Base-by-base conservation (phyloP, 2,113 vertebrate genomes). In the Holacanthus passer region DNA sequence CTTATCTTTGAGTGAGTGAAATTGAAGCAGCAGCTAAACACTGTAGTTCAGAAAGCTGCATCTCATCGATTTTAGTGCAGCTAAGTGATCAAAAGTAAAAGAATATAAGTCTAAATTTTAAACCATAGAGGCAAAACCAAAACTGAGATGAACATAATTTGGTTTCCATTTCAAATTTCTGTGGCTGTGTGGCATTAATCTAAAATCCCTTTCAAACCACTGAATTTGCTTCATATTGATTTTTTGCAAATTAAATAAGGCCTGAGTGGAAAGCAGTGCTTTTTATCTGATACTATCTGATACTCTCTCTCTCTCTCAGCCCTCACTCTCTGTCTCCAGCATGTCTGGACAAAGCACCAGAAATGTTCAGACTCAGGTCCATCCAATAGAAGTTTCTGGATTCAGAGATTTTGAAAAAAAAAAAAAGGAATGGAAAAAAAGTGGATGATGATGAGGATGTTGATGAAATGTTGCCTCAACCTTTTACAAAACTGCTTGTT, bases 171-270 rank as follows among this genome's bases (percentile, higher is more conserved):
- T 80, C 37, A 52, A 3, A 58, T 79, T 68, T 73, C 64, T 65
- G 17, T 56, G 14, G 56, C 63, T 39, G 20, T 22, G 27, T 41
- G 14, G 64, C 48, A 65, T 77, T 55, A 27, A 66, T 64, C n/a
- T 52, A 55, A 77, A 87, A 79, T 73, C 48, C 4, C 70, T 77
- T 84, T 81, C 71, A 76, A 73, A 55, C 59, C 60, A 48, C 77
- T 77, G 45, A 73, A 73, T 58, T 45, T 77, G 45, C 70, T 73
- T 85, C 29, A 19, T 75, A 91, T 91, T 85, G 89, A 92, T 91
- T 92, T n/a, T 82, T 74, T 68, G 16, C 66, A 74, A 89, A 93
- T 94, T 74, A 72, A 85, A 93, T 91, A 77, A 90, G 37, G 58
- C 29, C 70, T 82, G 56, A 83, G 71, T 81, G 72, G 79, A 83